phyloP scores from a whole-genome alignment of 64 coral and sea anemone genomes.

The Porites australiensis region DNA sequence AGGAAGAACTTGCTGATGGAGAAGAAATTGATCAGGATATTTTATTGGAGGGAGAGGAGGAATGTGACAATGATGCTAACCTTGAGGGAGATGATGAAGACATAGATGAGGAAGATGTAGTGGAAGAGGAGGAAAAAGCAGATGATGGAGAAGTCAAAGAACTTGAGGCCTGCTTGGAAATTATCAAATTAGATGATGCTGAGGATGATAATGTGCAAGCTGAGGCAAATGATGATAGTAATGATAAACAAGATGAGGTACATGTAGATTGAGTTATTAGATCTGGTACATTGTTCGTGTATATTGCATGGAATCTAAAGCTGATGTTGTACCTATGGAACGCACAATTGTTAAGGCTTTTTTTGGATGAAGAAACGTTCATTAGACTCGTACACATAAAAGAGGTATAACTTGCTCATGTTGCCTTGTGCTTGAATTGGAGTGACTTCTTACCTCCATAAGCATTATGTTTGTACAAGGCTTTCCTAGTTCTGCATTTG shows the following conservation, averaged over 20 bases:
- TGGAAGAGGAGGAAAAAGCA: slow-evolving; percentile 24
- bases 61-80: slow-evolving; percentile 41
- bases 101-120: slow-evolving; percentile 39
- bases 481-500: no score
- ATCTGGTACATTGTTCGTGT: no score
- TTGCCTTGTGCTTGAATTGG: no score
- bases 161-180: slow-evolving; percentile 35
- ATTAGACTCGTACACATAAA: no score
- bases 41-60: slow-evolving; percentile 48
- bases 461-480: no score
- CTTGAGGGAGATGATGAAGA: slow-evolving; percentile 24
- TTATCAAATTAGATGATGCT: slow-evolving; percentile 50
- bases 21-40: slow-evolving; percentile 62
- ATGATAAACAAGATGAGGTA: slow-evolving; percentile 14
- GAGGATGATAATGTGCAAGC: slow-evolving; percentile 21
- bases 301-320: no score
- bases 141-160: slow-evolving; percentile 18
- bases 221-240: neutral
- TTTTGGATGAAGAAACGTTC: no score
- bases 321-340: no score
- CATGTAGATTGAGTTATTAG: neutral
- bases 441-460: no score
- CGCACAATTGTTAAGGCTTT: no score
- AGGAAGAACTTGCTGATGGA: slow-evolving; percentile 65
- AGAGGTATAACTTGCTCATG: no score